Evolutionary conservation across 2,113 vertebrate species (phyloP).

Genomic region (Ctenodactylus gundi): DNA sequence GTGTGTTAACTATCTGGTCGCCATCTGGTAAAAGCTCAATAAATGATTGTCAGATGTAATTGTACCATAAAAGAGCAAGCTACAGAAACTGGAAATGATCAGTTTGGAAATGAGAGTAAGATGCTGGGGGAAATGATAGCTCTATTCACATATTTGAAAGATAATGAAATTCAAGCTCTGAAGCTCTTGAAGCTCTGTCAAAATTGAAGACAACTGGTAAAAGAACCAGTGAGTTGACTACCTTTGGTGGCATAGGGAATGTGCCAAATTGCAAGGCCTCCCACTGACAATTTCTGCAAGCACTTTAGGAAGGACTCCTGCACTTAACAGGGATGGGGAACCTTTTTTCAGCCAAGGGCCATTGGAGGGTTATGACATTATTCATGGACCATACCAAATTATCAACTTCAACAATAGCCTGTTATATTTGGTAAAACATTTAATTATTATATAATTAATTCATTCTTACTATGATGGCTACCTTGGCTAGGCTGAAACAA

Average conservation of each 20-base stretch:
- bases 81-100: neutral
- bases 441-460: too few relatives aligned
- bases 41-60: conserved; percentile 19
- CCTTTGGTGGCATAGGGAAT: neutral
- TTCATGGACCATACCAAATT: too few relatives aligned
- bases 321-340: too few relatives aligned
- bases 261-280: neutral
- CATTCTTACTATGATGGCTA: too few relatives aligned
- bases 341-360: too few relatives aligned
- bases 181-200: neutral
- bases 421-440: too few relatives aligned
- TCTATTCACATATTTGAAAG: conserved; percentile 8
- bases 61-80: neutral
- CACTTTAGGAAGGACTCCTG: neutral
- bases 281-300: neutral
- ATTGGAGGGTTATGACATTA: too few relatives aligned
- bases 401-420: too few relatives aligned
- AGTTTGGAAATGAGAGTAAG: conserved; percentile 10
- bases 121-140: neutral
- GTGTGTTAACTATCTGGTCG: neutral
- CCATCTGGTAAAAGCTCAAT: neutral
- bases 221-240: neutral
- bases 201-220: neutral
- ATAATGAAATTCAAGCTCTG: conserved; percentile 12
- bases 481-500: too few relatives aligned